Base-by-base conservation (phyloP, 2,113 vertebrate species). In the Centropristis striata region DNA sequence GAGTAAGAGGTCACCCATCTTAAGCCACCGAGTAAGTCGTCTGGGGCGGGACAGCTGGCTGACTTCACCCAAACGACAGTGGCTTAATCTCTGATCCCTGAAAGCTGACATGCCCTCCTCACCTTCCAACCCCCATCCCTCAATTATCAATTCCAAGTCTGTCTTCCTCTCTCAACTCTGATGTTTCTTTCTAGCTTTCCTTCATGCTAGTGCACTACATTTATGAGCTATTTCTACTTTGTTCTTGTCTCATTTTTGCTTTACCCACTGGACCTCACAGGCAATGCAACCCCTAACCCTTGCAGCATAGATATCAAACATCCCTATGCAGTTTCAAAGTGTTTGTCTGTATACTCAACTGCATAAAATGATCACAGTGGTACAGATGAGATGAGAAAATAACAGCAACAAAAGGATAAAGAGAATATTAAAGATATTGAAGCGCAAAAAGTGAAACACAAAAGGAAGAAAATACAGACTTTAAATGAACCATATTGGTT, bases 41-140 rank as follows among this genome's bases (percentile, higher is more conserved):
- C 75, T 50, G 54, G 57, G 55, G 61, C 49, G 50, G 47, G 39
- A 84, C 81, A 89, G 78, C 83, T 83, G 83, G 71, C 9, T 5
- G 59, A 75, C 68, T 76, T 51, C 54, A 57, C 46, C 57, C 53
- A 65, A 27, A 15, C 23, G 14, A 79, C 74, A 78, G 2, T 67
- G 75, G 77, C 66, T 81, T 89, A 89, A 85, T 84, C 84, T 80
- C 75, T 75, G 57, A 84, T 81, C 76, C 49, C 75, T 85, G 23
- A 18, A 53, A 46, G 53, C 57, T 49, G 59, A 55, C 69, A 21
- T 70, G 42, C 7, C 65, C 63, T 86, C 49, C 10, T 50, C 51
- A 72, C 71, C 68, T 54, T 57, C 37, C 73, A 41, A 53, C 12
- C 42, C 37, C 32, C 44, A 37, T 44, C 10, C 49, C 14, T 81